Evolutionary conservation across 2,797 vertebrate species (phyloP).

Genomic region (Staurois parvus): DNA sequence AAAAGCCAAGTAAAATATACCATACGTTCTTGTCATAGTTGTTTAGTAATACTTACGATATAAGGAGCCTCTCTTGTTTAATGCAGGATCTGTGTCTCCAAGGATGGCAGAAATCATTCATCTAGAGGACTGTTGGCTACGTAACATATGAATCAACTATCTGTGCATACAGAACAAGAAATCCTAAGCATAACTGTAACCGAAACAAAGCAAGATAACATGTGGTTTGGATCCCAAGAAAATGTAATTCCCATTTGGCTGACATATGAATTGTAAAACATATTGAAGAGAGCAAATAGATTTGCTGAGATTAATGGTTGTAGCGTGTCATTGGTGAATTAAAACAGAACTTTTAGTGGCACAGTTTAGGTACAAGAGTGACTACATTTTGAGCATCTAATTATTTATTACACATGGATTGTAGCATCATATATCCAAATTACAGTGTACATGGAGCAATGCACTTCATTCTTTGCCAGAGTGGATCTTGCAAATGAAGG

Average conservation of each 20-base stretch:
- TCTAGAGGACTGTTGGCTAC: background rate
- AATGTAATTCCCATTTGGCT: constrained; percentile 46
- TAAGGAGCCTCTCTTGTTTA: background rate
- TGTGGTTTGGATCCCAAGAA: constrained; percentile 40
- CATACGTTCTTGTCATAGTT: background rate
- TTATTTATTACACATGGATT: background rate
- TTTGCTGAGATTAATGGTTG: constrained; percentile 12
- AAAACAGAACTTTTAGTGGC: constrained; percentile 14
- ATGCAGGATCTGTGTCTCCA: constrained; percentile 6
- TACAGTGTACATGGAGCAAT: too few species aligned
- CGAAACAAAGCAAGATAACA: constrained; percentile 39
- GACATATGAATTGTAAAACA: constrained; percentile 40
- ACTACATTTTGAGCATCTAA: background rate
- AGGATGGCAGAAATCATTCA: background rate
- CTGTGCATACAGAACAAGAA: background rate
- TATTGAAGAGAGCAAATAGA: constrained; percentile 28
- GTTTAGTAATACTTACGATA: background rate
- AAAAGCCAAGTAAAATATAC: background rate
- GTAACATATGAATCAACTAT: constrained; percentile 4
- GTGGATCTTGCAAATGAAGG: background rate
- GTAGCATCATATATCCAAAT: background rate
- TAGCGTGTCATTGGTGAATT: constrained; percentile 24
- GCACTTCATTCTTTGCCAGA: background rate
- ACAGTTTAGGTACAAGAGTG: background rate
- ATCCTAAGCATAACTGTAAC: background rate